Evolutionary conservation across 2,797 vertebrate species (phyloP), one percentile per base, ranked within the genome.

Genomic region (Chromobotia macracanthus): DNA sequence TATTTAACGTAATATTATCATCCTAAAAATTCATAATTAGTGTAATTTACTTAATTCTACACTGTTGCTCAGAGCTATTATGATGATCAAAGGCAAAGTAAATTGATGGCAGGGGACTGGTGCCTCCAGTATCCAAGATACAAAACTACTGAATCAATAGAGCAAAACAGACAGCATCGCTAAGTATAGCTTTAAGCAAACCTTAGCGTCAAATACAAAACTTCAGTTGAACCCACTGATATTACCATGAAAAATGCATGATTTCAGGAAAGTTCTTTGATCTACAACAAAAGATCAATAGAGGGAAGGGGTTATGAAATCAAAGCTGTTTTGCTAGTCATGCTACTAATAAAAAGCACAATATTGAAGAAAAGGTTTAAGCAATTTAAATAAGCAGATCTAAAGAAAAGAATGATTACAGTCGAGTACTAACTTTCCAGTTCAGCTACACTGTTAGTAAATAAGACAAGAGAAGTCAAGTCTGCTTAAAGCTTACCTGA

Each of bases 111-210:
- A 89, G 83, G 90, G 90, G 93, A 92, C 84, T 86, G 84, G 86
- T 89, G 86, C 90, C 87, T 92, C 87, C 89, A 88, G 90, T 91
- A 90, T 89, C 89, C 89, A 90, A 88, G 86, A 90, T 82, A 86
- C 88, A 90, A 91, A 90, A 87, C 82, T 88, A 87, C 84, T 87
- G 85, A 93, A 94, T 93, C 93, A 93, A 94, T 94, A 93, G 85
- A 93, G 90, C 87, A 90, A 93, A 93, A 89, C 91, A 93, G 92
- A 93, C 91, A 89, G 92, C 91, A 91, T 92, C 86, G 88, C 88
- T 89, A 89, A 94, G 92, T 88, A 91, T 93, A 93, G 92, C 93
- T 94, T 91, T 88, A 92, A 94, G 93, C 92, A 89, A 92, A 92
- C 89, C 90, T 90, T 85, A 88, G 89, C 90, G 88, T 88, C 90